Evolutionary conservation across 2,888 invertebrate genomes (phyloP), one percentile per base, ranked within the genome.

Genomic region (Platycnemis pennipes): DNA sequence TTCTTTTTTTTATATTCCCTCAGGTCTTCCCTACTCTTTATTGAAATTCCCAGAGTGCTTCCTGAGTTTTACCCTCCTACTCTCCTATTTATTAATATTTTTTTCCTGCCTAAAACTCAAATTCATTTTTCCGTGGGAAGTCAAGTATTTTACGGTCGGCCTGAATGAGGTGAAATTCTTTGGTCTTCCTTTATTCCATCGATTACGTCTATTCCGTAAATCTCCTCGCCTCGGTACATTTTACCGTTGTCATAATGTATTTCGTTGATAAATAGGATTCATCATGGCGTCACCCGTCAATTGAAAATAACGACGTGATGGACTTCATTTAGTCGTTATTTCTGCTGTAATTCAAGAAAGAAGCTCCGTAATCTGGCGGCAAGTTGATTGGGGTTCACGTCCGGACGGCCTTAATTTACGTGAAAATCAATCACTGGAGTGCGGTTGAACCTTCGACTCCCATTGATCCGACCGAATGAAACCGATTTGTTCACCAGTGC

Each of bases 1-100:
- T 77, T 77, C 77, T 37, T 77, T 3, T n/a, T n/a, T 77, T 63
- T 77, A 77, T 49, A 49, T 77, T 77, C 77, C n/a, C 77, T 77
- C 13, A 22, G 77, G 11, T 26, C 77, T 77, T 77, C 13, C 37
- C 77, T 16, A 77, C 77, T 77, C 77, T 77, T 69, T 77, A 77
- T 77, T 77, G 31, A 77, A 77, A 77, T 77, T 77, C 77, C 77
- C 4, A 4, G 77, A 11, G 77, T 26, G 77, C 13, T 77, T 77
- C 77, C 37, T 77, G 8, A 1, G 37, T 37, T 77, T 77, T 77
- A 37, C 22, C 69, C 31, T 26, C n/a, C 19, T 63, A 16, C 37
- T 77, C 77, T 37, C 31, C 37, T 77, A 77, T 77, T 77, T 77
- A 77, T 77, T 77, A 16, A 37, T 37, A 11, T 77, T 77, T 77